Percentiles rank a stretch among this genome's conserved stretches.
Conservation (phyloP, 2,888 invertebrate species). For the Monopis laevigella region DNA sequence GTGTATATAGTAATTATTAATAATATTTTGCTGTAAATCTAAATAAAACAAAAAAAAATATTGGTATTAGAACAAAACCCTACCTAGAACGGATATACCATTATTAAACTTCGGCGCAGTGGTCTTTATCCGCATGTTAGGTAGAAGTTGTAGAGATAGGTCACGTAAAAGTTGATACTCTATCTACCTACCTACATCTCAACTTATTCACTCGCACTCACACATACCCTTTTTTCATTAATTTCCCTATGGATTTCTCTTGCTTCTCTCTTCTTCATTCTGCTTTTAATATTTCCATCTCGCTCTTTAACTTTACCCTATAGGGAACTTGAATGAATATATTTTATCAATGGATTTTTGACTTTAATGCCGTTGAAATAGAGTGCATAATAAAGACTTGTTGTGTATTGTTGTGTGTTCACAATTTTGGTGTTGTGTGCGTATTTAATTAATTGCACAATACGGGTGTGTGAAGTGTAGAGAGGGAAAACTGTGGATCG, state of each 20-base stretch:
- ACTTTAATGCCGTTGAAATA: background rate
- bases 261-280: background rate
- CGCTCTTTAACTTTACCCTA: conserved; percentile 2
- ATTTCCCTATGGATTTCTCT: conserved; percentile 5
- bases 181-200: conserved; percentile 8
- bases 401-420: background rate
- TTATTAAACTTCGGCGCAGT: no score
- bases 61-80: no score
- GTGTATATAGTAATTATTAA: no score
- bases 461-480: conserved; percentile 21
- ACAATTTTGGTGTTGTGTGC: conserved; percentile 15
- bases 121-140: no score
- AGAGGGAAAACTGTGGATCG: conserved; percentile 28
- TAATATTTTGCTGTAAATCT: no score
- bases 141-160: conserved; percentile 21
- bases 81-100: no score
- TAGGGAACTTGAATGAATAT: background rate
- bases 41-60: no score
- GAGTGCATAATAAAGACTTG: background rate
- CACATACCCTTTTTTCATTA: conserved; percentile 16
- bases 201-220: conserved; percentile 20
- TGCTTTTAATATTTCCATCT: conserved; percentile 2
- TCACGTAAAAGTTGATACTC: no score
- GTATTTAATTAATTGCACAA: conserved; percentile 48
- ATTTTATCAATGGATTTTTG: background rate